Evolutionary conservation across 2,113 vertebrate species (phyloP), one percentile per base, ranked within the genome.

Genomic region (Romanogobio albipinnatus): DNA sequence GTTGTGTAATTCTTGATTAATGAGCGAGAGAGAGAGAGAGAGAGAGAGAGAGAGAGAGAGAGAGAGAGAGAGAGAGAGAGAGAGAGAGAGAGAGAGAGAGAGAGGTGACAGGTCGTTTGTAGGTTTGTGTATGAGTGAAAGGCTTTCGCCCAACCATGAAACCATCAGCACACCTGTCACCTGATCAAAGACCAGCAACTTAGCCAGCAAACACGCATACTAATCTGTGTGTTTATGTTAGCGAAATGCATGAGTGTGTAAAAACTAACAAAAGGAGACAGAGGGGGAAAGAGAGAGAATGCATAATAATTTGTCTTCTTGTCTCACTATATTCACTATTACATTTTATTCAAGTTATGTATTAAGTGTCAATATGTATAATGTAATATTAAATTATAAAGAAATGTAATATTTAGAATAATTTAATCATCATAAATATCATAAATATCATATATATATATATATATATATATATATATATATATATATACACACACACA

Each of bases 181-280:
- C 87, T 91, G 93, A 93, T 95, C 94, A 95, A 95, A 95, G 91
- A 84, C 79, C 87, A 88, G 78, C 93, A 91, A 90, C 90, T 89
- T 91, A 89, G 92, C 93, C 93, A 91, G 93, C 92, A 68, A 93
- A 94, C 94, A 94, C 94, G 94, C 93, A 95, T 86, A 92, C 94
- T 95, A 95, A 95, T 93, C 94, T 94, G 89, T 90, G 89, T 95
- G 93, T 95, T 95, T 95, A 74, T 71, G 53, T 94, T 93, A 94
- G 93, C 92, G 89, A 94, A 94, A 94, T 62, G 78, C 61, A 81
- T 51, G 61, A 47, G 39, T 47, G 24, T 81, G 59, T 81, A 81
- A 9, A 56, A 84, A 90, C 87, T 75, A 87, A 89, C 89, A 92
- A 91, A 94, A 92, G 93, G 93, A 95, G 92, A 47, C 19, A 64